These are phyloP conservation scores for Metellina segmentata DNA, from an alignment of 2,888 invertebrate genomes.

Conservation along the genomic window DNA sequence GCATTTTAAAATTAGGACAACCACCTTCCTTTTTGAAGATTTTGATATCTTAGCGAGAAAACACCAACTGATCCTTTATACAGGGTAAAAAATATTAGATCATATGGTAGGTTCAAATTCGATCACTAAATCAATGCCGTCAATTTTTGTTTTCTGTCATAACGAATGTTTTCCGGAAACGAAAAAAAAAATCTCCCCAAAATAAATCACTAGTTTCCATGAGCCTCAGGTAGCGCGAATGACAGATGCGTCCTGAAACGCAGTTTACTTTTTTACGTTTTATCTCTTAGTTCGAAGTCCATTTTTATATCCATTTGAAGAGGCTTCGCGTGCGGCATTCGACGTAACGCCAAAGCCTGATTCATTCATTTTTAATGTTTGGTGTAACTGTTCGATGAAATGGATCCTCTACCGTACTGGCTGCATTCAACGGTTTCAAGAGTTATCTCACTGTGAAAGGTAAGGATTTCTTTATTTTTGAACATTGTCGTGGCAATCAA, in stretches of 20 bases:
- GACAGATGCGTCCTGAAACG: slow-evolving; percentile 38
- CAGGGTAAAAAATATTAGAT: no score
- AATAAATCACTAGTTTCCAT: slow-evolving; percentile 1
- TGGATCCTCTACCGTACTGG: neutral
- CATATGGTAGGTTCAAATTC: neutral
- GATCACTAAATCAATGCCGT: neutral
- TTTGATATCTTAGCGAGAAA: no score
- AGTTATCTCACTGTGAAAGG: neutral
- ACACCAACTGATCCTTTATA: no score
- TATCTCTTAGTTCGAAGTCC: slow-evolving; percentile 40
- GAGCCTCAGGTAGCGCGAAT: slow-evolving; percentile 18
- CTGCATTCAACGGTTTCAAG: neutral
- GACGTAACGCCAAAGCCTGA: neutral
- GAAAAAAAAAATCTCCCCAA: neutral
- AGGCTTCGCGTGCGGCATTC: slow-evolving; percentile 1
- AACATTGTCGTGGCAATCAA: neutral
- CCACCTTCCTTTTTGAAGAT: no score
- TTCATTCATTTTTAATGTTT: slow-evolving; percentile 14
- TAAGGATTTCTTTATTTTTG: slow-evolving; percentile 10
- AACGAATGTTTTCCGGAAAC: neutral
- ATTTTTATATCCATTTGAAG: slow-evolving; percentile 25
- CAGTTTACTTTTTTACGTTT: slow-evolving; percentile 17
- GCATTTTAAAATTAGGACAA: no score
- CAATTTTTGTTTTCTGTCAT: neutral
- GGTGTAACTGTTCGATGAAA: slow-evolving; percentile 1